A percentile compares a stretch with the other conserved stretches of the same genome.
Evolutionary conservation across 2,113 vertebrate species (phyloP).

Genomic region (Neogobius melanostomus): DNA sequence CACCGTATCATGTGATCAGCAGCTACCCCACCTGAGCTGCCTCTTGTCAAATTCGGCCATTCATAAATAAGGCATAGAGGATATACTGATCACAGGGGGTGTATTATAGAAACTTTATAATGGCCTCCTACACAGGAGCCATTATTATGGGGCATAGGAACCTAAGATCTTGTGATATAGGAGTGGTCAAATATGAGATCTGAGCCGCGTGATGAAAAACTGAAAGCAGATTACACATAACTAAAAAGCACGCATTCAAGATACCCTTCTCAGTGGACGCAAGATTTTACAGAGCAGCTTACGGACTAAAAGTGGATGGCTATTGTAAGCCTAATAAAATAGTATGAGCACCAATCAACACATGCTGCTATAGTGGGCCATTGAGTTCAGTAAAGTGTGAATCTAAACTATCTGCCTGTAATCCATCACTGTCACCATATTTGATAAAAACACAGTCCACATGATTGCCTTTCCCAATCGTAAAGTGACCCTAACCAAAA

Average conservation of each 20-base stretch:
- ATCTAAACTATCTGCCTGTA: constrained; percentile 1
- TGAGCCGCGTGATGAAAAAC: constrained; percentile 67
- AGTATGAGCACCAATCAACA: constrained; percentile 37
- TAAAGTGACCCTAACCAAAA: not conserved
- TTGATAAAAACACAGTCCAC: not conserved
- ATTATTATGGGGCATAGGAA: constrained; percentile 64
- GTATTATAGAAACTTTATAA: constrained; percentile 68
- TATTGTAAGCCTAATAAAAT: constrained; percentile 42
- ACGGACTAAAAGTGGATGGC: constrained; percentile 5
- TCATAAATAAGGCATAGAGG: constrained; percentile 73
- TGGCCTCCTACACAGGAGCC: constrained; percentile 60
- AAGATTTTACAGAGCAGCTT: constrained; percentile 8
- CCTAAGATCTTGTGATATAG: constrained; percentile 65
- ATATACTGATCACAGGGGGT: constrained; percentile 64
- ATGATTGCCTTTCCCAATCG: not conserved
- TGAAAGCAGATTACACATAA: constrained; percentile 55
- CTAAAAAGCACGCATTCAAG: constrained; percentile 46
- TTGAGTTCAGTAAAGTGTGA: not conserved
- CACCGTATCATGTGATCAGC: constrained; percentile 68
- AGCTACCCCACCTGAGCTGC: constrained; percentile 59
- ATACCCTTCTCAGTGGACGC: constrained; percentile 24
- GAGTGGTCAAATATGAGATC: constrained; percentile 66
- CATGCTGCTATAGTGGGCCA: not conserved
- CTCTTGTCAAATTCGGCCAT: constrained; percentile 72
- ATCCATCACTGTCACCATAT: constrained; percentile 1